Evolutionary conservation across 2,113 vertebrate genomes (phyloP).

Genomic region (Edolisoma coerulescens): DNA sequence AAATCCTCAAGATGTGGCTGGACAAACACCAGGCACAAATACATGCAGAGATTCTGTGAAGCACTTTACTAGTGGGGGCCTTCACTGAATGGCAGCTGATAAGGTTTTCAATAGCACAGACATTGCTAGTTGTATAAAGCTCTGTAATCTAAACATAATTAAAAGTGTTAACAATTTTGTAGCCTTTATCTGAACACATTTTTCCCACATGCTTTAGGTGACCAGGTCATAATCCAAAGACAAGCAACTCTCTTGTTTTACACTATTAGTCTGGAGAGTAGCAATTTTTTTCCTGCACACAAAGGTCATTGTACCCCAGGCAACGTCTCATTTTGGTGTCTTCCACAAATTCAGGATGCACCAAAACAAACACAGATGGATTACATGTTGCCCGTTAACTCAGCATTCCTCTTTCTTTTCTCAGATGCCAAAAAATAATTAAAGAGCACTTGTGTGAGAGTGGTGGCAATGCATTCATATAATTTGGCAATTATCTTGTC

Average conservation of each 20-base stretch:
- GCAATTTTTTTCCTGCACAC: conserved; percentile 29
- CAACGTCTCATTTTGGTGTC: conserved; percentile 10
- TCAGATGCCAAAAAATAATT: conserved; percentile 64
- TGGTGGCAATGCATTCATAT: conserved; percentile 18
- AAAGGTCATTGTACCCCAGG: conserved; percentile 54
- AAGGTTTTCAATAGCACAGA: conserved; percentile 57
- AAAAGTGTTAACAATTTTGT: conserved; percentile 69
- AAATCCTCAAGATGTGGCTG: conserved; percentile 37
- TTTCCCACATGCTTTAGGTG: conserved; percentile 69
- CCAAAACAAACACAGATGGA: conserved; percentile 59
- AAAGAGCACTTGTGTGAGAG: conserved; percentile 21
- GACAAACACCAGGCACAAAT: conserved; percentile 67
- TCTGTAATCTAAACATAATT: conserved; percentile 59
- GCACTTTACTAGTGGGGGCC: conserved; percentile 32
- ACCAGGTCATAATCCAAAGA: conserved; percentile 68
- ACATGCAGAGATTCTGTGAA: conserved; percentile 40
- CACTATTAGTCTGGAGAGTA: conserved; percentile 15
- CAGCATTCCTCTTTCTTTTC: conserved; percentile 35
- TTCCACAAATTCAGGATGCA: conserved; percentile 45
- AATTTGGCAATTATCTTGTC: conserved; percentile 65
- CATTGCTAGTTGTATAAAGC: conserved; percentile 18
- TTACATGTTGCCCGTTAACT: conserved; percentile 25
- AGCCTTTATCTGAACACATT: conserved; percentile 65
- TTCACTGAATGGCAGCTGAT: conserved; percentile 63
- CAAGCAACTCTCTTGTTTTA: conserved; percentile 61